phyloP scores from a whole-genome alignment of 2,113 vertebrate species.

The Brachirus orientalis region DNA sequence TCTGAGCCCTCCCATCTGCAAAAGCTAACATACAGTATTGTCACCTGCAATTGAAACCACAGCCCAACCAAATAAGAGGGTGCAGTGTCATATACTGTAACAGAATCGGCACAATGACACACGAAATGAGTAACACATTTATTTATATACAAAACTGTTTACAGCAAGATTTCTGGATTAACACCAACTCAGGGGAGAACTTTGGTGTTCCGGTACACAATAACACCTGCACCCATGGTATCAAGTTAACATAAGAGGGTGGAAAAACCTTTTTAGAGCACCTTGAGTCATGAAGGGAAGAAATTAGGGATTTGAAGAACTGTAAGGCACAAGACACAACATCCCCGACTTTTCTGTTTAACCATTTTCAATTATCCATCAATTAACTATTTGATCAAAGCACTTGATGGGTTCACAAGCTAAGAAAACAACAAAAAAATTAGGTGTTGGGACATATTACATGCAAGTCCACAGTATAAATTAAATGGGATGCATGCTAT shows the following conservation, averaged over 20 bases:
- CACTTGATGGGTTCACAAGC: slow-evolving; percentile 46
- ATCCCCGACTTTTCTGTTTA: slow-evolving; percentile 73
- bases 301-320: slow-evolving; percentile 54
- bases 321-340: slow-evolving; percentile 81
- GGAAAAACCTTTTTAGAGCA: slow-evolving; percentile 63
- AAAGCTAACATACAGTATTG: no score
- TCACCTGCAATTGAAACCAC: no score
- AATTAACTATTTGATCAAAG: slow-evolving; percentile 63
- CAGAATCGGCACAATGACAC: slow-evolving; percentile 12
- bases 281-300: slow-evolving; percentile 72
- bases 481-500: slow-evolving; percentile 15
- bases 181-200: slow-evolving; percentile 55
- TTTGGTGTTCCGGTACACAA: slow-evolving; percentile 62
- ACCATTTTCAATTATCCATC: slow-evolving; percentile 47
- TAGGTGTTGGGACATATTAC: slow-evolving; percentile 25
- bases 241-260: slow-evolving; percentile 65
- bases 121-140: slow-evolving; percentile 79
- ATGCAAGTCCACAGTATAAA: slow-evolving; percentile 32
- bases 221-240: slow-evolving; percentile 56
- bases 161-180: slow-evolving; percentile 81
- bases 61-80: no score
- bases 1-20: no score
- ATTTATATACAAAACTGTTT: slow-evolving; percentile 85
- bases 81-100: no score
- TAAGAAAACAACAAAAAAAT: slow-evolving; percentile 32